These are phyloP conservation scores for Caenorhabditis sp. DNA, from an alignment of 2,888 invertebrate genomes.

Conservation along the genomic window DNA sequence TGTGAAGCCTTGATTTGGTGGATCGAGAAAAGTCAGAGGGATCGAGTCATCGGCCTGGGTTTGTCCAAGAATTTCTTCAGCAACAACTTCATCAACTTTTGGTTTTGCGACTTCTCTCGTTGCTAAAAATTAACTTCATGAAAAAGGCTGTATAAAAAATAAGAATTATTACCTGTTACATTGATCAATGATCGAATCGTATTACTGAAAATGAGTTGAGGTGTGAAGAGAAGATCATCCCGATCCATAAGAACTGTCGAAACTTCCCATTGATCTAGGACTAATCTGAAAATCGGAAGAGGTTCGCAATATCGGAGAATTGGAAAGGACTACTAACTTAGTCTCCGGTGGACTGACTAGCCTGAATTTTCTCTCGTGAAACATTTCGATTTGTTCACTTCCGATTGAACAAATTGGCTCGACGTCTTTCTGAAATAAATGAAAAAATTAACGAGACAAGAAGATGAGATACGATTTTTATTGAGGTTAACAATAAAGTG, in stretches of 20 bases:
- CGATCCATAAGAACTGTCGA: background rate
- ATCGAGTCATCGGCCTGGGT: background rate
- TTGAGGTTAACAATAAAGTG: too few relatives aligned
- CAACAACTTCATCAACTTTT: background rate
- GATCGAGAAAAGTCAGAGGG: background rate
- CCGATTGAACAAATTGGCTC: background rate
- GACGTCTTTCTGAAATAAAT: background rate
- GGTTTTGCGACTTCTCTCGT: background rate
- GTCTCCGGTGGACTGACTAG: background rate
- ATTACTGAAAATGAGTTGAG: background rate
- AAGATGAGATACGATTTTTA: too few relatives aligned
- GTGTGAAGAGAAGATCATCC: background rate
- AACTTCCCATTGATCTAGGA: background rate
- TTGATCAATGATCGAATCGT: background rate
- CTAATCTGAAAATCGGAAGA: background rate
- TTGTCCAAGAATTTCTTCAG: background rate
- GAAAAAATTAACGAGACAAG: too few relatives aligned
- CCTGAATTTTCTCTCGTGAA: background rate
- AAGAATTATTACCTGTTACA: background rate
- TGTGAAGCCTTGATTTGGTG: background rate
- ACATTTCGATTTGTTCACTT: background rate
- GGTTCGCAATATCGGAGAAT: background rate
- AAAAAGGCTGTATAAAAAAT: too few relatives aligned
- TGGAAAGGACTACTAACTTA: background rate
- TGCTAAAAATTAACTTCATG: too few relatives aligned